Evolutionary conservation across 2,888 invertebrate species (phyloP).

Genomic region (Drosophila demipolita): DNA sequence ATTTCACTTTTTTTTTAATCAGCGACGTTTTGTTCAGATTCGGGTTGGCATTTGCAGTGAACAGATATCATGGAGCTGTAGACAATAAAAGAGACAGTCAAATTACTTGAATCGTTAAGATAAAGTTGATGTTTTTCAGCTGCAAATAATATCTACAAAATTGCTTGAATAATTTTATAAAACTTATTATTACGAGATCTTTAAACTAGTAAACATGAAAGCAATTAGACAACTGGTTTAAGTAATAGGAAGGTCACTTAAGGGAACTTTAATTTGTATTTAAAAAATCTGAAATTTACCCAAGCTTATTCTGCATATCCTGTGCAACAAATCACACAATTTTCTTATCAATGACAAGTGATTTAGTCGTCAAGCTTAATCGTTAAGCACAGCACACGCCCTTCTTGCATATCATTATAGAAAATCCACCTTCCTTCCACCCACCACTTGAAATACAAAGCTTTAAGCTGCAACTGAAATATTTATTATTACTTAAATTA

Average conservation of each 20-base stretch:
- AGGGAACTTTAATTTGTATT: background rate
- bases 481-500: constrained; percentile 81
- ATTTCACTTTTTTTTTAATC: constrained; percentile 78
- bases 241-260: background rate
- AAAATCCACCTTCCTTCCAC: constrained; percentile 1
- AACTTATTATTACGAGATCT: background rate
- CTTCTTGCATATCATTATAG: constrained; percentile 15
- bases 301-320: background rate
- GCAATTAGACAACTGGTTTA: background rate
- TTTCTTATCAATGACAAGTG: constrained; percentile 24
- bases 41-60: constrained; percentile 19
- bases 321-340: constrained; percentile 16
- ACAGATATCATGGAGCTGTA: constrained; percentile 30
- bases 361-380: constrained; percentile 2
- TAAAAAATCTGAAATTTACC: background rate
- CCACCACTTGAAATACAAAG: constrained; percentile 12
- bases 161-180: background rate
- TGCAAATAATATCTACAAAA: background rate
- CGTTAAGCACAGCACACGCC: constrained; percentile 28
- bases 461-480: constrained; percentile 72
- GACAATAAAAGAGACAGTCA: constrained; percentile 3
- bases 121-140: background rate
- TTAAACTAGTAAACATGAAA: no score
- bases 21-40: constrained; percentile 24
- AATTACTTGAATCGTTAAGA: background rate